Conservation (phyloP, 2,113 vertebrate species). For the Struthidea cinerea region DNA sequence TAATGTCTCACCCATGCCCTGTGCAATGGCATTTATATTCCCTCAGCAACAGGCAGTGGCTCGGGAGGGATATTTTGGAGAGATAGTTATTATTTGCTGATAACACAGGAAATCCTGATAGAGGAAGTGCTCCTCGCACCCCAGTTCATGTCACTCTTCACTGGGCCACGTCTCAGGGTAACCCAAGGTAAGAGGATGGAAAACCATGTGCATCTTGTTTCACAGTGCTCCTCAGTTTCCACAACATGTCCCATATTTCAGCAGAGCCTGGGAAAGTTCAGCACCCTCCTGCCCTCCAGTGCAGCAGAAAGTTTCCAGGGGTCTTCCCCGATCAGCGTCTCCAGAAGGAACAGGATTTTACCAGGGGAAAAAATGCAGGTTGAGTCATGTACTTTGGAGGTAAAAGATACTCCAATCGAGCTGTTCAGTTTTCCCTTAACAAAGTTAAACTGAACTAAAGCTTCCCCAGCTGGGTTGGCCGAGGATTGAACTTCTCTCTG, state of each 20-base stretch:
- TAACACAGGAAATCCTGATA: not conserved
- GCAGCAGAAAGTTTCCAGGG: not conserved
- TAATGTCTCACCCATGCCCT: not conserved
- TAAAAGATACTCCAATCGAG: not conserved
- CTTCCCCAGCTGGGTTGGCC: not conserved
- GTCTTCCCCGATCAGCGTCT: not conserved
- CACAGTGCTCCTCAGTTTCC: not conserved
- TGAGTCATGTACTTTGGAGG: not conserved
- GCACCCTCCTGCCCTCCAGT: not conserved
- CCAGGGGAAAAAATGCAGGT: not conserved
- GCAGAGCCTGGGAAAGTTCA: not conserved
- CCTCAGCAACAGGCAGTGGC: not conserved
- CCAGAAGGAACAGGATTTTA: not conserved
- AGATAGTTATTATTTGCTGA: not conserved
- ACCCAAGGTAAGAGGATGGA: not conserved
- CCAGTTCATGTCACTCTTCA: not conserved
- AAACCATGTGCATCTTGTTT: not conserved
- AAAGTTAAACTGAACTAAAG: not conserved
- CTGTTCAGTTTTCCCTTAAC: not conserved
- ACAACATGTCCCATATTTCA: accelerated
- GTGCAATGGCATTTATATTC: not conserved
- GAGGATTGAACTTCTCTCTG: not conserved
- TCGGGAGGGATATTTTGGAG: not conserved
- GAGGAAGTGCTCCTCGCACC: not conserved
- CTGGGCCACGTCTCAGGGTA: not conserved